These are phyloP conservation scores for Rhyacophila evoluta DNA, from an alignment of 2,888 invertebrate species.

Conservation along the genomic window DNA sequence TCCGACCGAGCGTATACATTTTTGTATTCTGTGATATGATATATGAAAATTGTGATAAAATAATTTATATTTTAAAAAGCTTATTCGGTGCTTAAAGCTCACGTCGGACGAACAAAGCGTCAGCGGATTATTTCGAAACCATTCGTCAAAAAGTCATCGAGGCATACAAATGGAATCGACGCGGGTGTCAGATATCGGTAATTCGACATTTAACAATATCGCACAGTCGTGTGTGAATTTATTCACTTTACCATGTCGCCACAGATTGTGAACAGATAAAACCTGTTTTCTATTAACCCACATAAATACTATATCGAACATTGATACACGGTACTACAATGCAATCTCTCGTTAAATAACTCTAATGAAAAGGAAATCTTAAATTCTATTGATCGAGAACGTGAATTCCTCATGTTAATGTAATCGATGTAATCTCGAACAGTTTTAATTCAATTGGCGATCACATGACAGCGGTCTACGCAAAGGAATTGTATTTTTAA, in stretches of 20 bases:
- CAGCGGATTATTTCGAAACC: background rate
- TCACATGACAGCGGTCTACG: background rate
- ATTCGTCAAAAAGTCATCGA: slow-evolving; percentile 4
- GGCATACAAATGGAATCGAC: background rate
- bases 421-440: background rate
- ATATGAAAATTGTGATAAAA: too few relatives aligned
- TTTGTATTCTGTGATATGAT: too few relatives aligned
- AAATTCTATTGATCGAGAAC: background rate
- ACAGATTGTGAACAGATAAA: slow-evolving; percentile 37
- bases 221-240: slow-evolving; percentile 43
- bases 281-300: slow-evolving; percentile 36
- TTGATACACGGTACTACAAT: slow-evolving; percentile 4
- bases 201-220: slow-evolving; percentile 40
- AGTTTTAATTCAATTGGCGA: background rate
- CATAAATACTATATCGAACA: slow-evolving; percentile 37
- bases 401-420: slow-evolving; percentile 1
- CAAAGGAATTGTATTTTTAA: too few relatives aligned
- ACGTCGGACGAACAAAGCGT: background rate
- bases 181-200: slow-evolving; percentile 18
- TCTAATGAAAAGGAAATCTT: slow-evolving; percentile 2
- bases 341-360: slow-evolving; percentile 1
- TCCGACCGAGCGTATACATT: too few relatives aligned
- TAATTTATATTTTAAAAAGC: background rate
- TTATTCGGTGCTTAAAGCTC: background rate
- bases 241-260: slow-evolving; percentile 46